Evolutionary conservation across 2,797 vertebrate genomes (phyloP).

Genomic region (Balearica regulorum): DNA sequence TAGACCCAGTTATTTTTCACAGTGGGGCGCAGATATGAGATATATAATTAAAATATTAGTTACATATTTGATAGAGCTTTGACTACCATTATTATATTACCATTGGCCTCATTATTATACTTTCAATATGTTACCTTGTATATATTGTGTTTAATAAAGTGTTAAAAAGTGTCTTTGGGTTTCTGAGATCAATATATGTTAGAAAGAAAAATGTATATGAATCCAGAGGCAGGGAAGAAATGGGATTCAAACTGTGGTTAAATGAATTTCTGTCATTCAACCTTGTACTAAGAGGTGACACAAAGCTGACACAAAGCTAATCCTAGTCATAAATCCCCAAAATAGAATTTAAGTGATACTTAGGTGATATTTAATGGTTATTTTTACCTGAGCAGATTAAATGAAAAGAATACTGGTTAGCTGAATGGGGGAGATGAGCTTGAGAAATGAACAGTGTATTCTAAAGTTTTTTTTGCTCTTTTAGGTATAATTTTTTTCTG

Average conservation of each 20-base stretch:
- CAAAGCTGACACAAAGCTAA: slow-evolving; percentile 44
- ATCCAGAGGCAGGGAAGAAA: slow-evolving; percentile 30
- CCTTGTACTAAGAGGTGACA: slow-evolving; percentile 26
- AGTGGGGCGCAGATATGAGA: slow-evolving; percentile 63
- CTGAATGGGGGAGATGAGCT: neutral
- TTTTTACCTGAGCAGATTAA: slow-evolving; percentile 41
- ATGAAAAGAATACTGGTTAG: neutral
- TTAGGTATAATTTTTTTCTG: neutral
- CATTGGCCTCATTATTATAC: slow-evolving; percentile 21
- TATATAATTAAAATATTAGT: slow-evolving; percentile 78
- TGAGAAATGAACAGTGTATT: neutral
- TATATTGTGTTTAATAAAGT: slow-evolving; percentile 42
- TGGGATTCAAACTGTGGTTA: slow-evolving; percentile 50
- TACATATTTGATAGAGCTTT: slow-evolving; percentile 49
- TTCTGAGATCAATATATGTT: slow-evolving; percentile 11
- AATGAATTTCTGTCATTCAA: slow-evolving; percentile 45
- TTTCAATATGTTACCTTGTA: slow-evolving; percentile 47
- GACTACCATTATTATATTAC: slow-evolving; percentile 29
- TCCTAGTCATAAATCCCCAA: slow-evolving; percentile 56
- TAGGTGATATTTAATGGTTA: slow-evolving; percentile 39
- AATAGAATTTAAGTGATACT: slow-evolving; percentile 51
- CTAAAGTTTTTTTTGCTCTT: neutral
- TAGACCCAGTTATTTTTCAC: slow-evolving; percentile 68
- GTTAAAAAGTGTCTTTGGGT: slow-evolving; percentile 30
- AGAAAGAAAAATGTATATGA: slow-evolving; percentile 32